Base-by-base conservation (phyloP, 2,888 invertebrate species). In the Prosapia bicincta region DNA sequence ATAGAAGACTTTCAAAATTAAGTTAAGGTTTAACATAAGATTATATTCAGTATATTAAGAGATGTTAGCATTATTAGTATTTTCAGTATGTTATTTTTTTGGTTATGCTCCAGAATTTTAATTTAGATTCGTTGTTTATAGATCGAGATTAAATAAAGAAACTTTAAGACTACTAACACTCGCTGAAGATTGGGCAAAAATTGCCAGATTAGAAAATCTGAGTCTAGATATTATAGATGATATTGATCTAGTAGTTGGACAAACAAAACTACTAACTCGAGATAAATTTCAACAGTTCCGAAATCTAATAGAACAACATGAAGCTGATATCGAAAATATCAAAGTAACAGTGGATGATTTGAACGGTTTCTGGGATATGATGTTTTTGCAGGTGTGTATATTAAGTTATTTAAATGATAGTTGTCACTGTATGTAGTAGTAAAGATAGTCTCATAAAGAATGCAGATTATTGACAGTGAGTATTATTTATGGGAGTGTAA, bases 301-400 rank as follows among this genome's bases (percentile, higher is more conserved):
- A 69, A 85, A 86, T 65, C 85, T 93, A 67, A 89, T 89, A 79
- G 84, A 85, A 74, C 69, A 76, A 15, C 78, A 43, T 74, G 78
- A 80, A 32, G 69, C 69, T 28, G 69, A 76, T 3, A 83, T 86
- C 28, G 86, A 86, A n/a, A 83, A 85, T 28, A 86, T 87, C 79
- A 85, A 88, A 10, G 88, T 92, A 66, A 90, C 88, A 0, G 87
- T 88, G 76, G 88, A 89, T 6, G 96, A 96, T 86, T 87, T 96
- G 74, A 92, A 91, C 81, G 95, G 95, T 26, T 96, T 95, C 86
- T 96, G 95, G 95, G 95, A 95, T 82, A 92, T 94, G 91, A 89
- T 94, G 43, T 77, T 77, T 24, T 71, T 78, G 9, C 78, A 79
- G 77, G 80, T 80, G 74, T 68, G 9, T 70, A 30, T 9, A n/a